These are phyloP conservation scores for Scaptodrosophila lebanonensis DNA, from an alignment of 1,140 invertebrate species.

Conservation along the genomic window DNA sequence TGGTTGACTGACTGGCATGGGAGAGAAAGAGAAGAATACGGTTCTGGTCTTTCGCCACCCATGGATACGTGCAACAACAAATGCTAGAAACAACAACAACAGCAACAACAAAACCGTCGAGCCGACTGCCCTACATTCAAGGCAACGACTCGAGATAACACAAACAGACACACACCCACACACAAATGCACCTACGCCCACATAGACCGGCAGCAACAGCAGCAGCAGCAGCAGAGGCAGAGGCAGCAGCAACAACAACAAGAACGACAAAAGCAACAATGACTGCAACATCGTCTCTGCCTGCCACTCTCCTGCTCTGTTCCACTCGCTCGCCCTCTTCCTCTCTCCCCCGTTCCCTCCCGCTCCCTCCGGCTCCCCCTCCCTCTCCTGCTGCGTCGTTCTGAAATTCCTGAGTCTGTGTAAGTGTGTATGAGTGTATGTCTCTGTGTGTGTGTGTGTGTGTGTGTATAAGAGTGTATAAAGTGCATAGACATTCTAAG, in stretches of 20 bases:
- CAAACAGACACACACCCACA: slow-evolving; percentile 15
- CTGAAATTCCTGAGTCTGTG: slow-evolving; percentile 67
- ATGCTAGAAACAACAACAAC: slow-evolving; percentile 21
- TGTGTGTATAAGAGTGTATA: slow-evolving; percentile 31
- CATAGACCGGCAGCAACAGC: not conserved
- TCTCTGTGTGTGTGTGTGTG: slow-evolving; percentile 15
- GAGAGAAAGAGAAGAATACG: no score
- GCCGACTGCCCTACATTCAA: slow-evolving; percentile 73
- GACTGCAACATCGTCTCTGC: no score
- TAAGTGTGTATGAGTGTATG: slow-evolving; percentile 4
- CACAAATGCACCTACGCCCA: no score
- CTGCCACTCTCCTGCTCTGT: no score
- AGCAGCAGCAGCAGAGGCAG: not conserved
- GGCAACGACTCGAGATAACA: slow-evolving; percentile 70
- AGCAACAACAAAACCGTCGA: slow-evolving; percentile 48
- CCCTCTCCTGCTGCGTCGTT: no score
- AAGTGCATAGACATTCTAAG: slow-evolving; percentile 72
- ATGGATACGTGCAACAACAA: slow-evolving; percentile 27
- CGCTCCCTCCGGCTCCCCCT: no score
- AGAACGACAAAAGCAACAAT: slow-evolving; percentile 8
- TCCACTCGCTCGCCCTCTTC: no score
- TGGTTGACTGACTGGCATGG: slow-evolving; percentile 44
- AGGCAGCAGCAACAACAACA: slow-evolving; percentile 37
- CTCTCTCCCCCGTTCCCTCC: no score
- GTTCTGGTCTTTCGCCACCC: slow-evolving; percentile 41